A percentile compares a stretch with the other conserved stretches of the same genome.
Evolutionary conservation across 2,888 invertebrate genomes (phyloP).

Genomic region (Spodoptera exigua): DNA sequence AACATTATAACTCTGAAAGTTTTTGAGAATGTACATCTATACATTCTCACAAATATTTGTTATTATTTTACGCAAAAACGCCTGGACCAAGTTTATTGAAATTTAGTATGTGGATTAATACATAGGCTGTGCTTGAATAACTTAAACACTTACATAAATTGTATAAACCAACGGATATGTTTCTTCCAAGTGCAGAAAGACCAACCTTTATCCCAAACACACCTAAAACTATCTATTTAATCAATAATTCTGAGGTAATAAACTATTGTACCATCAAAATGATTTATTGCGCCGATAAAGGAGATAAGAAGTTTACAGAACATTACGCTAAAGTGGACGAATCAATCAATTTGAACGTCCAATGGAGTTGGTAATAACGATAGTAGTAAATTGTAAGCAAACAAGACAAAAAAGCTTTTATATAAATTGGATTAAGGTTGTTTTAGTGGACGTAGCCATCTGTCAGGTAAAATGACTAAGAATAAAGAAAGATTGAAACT

Average conservation of each 20-base stretch:
- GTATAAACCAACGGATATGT: not conserved
- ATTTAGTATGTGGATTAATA: no score
- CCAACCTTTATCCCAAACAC: no score
- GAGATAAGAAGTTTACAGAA: constrained; percentile 48
- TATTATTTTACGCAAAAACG: no score
- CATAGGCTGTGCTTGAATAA: no score
- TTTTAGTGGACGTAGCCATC: constrained; percentile 8
- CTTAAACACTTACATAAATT: no score
- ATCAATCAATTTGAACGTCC: constrained; percentile 55
- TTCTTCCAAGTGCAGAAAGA: not conserved
- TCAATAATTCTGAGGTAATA: constrained; percentile 9
- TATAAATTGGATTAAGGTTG: constrained; percentile 25
- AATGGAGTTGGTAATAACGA: constrained; percentile 11
- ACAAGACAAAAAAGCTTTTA: constrained; percentile 19
- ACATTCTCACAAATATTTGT: no score
- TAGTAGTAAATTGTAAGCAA: constrained; percentile 10
- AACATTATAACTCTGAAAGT: no score
- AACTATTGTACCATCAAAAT: constrained; percentile 24
- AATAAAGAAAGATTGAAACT: no score
- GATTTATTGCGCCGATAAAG: constrained; percentile 55
- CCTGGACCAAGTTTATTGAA: no score
- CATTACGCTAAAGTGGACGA: constrained; percentile 38
- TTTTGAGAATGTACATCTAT: no score
- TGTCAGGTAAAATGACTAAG: constrained; percentile 1
- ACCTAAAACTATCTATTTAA: not conserved